These are phyloP conservation scores for Neosilurus mollespiculum DNA, from an alignment of 2,797 vertebrate genomes.

Conservation along the genomic window DNA sequence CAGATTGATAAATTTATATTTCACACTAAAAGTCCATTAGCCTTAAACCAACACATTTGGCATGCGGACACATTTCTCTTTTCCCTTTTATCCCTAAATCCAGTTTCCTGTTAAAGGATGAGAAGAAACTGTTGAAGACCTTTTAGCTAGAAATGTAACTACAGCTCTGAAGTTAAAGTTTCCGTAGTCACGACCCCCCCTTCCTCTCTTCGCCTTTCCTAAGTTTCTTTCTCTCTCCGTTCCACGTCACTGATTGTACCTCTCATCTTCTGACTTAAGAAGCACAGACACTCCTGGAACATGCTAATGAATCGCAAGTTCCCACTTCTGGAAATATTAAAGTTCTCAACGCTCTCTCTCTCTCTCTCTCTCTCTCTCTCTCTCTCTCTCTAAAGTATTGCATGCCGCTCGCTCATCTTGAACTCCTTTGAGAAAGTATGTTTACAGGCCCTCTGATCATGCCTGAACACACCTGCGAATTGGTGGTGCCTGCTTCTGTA, in stretches of 20 bases:
- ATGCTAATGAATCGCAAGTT: constrained; percentile 32
- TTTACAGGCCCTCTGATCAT: constrained; percentile 35
- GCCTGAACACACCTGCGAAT: constrained; percentile 28
- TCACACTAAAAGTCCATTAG: not conserved
- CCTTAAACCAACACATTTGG: not conserved
- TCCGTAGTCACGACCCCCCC: not conserved
- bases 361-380: too few relatives aligned
- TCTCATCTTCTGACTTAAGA: constrained; percentile 34
- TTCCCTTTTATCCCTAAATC: not conserved
- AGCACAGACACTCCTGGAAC: constrained; percentile 42
- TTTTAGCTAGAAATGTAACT: constrained; percentile 14
- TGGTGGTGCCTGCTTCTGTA: constrained; percentile 53
- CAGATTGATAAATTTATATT: not conserved
- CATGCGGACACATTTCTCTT: not conserved
- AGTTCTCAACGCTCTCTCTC: constrained; percentile 9
- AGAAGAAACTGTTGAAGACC: not conserved
- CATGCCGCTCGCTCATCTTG: constrained; percentile 43
- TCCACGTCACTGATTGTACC: constrained; percentile 27
- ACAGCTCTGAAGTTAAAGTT: not conserved
- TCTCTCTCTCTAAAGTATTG: constrained; percentile 29
- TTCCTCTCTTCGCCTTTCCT: not conserved
- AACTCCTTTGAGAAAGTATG: constrained; percentile 16
- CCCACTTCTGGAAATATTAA: constrained; percentile 7
- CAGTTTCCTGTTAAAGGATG: not conserved
- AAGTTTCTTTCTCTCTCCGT: not conserved